These are phyloP conservation scores for Aphodius granarius DNA, from an alignment of 2,888 invertebrate species.

Conservation along the genomic window DNA sequence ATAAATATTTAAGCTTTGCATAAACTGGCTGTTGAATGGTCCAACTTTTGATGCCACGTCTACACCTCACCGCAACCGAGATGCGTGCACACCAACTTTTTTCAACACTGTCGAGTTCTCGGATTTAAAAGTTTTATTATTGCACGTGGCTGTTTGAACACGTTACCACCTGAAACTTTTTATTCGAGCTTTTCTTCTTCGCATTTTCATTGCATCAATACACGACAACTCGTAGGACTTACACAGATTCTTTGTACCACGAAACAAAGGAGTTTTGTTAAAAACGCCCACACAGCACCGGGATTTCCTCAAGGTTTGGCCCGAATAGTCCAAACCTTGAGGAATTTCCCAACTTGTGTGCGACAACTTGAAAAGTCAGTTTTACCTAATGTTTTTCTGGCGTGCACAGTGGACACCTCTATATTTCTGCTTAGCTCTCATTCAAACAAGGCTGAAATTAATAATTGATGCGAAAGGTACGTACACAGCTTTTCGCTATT, in stretches of 20 bases:
- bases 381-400: too few species aligned
- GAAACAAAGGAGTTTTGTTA: too few species aligned
- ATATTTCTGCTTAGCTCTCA: too few species aligned
- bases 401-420: too few species aligned
- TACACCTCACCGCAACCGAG: slow-evolving; percentile 22
- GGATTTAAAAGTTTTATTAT: slow-evolving; percentile 38
- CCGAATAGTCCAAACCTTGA: too few species aligned
- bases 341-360: too few species aligned
- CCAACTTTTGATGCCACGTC: slow-evolving; percentile 38
- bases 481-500: too few species aligned
- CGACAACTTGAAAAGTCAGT: too few species aligned
- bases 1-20: slow-evolving; percentile 48
- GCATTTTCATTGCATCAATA: not conserved
- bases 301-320: too few species aligned
- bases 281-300: too few species aligned
- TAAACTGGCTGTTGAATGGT: slow-evolving; percentile 37
- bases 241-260: not conserved
- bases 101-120: not conserved
- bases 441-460: too few species aligned
- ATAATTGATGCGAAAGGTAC: too few species aligned
- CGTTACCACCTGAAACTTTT: slow-evolving; percentile 30
- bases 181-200: slow-evolving; percentile 18
- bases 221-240: not conserved
- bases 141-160: slow-evolving; percentile 31
- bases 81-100: not conserved